Conservation (phyloP, 2,888 invertebrate species). For the Melangyna quadrimaculata region DNA sequence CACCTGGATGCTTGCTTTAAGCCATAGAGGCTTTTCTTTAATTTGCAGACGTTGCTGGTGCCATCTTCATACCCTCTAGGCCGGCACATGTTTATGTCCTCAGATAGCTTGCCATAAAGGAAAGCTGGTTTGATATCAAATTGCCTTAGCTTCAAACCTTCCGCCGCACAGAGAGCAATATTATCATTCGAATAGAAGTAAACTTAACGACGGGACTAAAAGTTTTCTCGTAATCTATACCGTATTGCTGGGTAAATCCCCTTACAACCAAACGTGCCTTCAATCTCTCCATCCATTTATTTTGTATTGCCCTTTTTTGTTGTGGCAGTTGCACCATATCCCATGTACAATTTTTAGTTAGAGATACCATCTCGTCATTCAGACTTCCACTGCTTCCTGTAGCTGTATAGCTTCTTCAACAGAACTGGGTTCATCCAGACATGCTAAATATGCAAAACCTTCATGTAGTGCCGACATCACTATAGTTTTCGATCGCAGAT, state of each 20-base stretch:
- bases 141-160: slow-evolving; percentile 33
- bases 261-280: too few species aligned
- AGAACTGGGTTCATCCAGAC: not conserved
- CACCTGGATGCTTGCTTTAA: not conserved
- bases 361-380: slow-evolving; percentile 31
- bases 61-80: slow-evolving; percentile 19
- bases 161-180: too few species aligned
- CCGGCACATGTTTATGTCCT: not conserved
- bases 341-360: slow-evolving; percentile 55
- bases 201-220: slow-evolving; percentile 75
- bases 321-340: too few species aligned
- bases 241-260: too few species aligned
- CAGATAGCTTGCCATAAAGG: slow-evolving; percentile 43
- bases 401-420: slow-evolving; percentile 15
- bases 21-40: not conserved
- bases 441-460: not conserved
- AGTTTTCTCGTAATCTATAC: slow-evolving; percentile 75
- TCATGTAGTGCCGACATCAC: slow-evolving; percentile 3
- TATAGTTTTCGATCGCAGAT: not conserved
- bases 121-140: slow-evolving; percentile 67
- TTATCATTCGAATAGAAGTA: slow-evolving; percentile 70
- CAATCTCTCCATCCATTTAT: too few species aligned
- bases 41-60: not conserved
- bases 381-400: slow-evolving; percentile 1
- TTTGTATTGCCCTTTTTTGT: too few species aligned